These are phyloP conservation scores for Okamejei kenojei DNA, from an alignment of 2,797 vertebrate species.

Conservation along the genomic window DNA sequence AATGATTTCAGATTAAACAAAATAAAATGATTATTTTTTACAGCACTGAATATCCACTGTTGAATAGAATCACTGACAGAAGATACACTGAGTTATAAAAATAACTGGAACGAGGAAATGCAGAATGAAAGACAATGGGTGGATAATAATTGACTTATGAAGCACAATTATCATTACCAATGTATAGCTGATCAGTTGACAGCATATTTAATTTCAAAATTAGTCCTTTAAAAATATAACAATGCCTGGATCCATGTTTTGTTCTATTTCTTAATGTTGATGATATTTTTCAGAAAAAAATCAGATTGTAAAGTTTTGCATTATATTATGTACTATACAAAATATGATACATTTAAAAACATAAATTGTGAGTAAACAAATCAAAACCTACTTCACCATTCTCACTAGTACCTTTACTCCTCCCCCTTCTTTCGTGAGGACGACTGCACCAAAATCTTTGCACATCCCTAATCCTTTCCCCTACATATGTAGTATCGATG, in stretches of 20 bases:
- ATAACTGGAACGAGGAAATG: not conserved
- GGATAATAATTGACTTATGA: not conserved
- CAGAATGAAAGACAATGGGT: not conserved
- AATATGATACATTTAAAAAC: not conserved
- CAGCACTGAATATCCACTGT: not conserved
- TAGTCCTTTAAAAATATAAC: not conserved
- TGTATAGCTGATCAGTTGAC: not conserved
- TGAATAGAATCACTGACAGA: not conserved
- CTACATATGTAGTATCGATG: too few relatives aligned
- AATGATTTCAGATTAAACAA: not conserved
- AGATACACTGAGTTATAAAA: not conserved
- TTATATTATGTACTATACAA: not conserved
- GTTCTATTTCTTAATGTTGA: not conserved
- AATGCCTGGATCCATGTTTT: not conserved
- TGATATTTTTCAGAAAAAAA: not conserved
- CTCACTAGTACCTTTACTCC: not conserved
- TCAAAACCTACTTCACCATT: constrained; percentile 11
- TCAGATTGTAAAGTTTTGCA: not conserved
- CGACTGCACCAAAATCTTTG: too few relatives aligned
- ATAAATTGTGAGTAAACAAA: not conserved
- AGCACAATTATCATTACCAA: not conserved
- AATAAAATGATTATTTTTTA: not conserved
- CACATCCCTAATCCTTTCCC: too few relatives aligned
- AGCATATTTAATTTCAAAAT: not conserved
- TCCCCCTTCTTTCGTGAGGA: too few relatives aligned